Evolutionary conservation across 2,888 invertebrate genomes (phyloP).

Genomic region (Ophion obscuratus): DNA sequence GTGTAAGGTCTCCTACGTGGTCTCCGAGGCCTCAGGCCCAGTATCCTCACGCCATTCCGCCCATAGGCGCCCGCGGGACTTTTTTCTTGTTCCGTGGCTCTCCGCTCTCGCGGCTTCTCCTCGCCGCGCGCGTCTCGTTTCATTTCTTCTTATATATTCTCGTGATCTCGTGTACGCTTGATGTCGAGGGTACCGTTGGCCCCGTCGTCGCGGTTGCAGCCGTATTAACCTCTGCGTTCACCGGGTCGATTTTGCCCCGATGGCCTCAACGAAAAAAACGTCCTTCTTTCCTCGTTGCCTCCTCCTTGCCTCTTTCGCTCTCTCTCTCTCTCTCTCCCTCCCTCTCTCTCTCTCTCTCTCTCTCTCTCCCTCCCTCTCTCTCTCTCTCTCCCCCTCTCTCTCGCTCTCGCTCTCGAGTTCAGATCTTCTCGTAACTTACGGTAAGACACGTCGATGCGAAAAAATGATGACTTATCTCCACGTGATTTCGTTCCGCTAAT

Average conservation of each 20-base stretch:
- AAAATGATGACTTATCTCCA: too few species aligned
- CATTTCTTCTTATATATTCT: slow-evolving; percentile 25
- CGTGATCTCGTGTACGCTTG: slow-evolving; percentile 54
- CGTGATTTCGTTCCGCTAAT: too few species aligned
- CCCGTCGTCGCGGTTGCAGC: slow-evolving; percentile 73
- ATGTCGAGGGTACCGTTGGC: slow-evolving; percentile 71
- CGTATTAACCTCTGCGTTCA: slow-evolving; percentile 74
- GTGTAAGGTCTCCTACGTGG: slow-evolving; percentile 56
- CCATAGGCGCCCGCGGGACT: slow-evolving; percentile 44
- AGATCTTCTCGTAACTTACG: too few species aligned
- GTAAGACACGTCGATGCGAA: too few species aligned
- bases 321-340: background rate
- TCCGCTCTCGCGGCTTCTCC: slow-evolving; percentile 10
- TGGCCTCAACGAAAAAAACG: slow-evolving; percentile 30
- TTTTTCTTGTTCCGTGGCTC: slow-evolving; percentile 26
- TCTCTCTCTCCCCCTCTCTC: too few species aligned
- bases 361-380: too few species aligned
- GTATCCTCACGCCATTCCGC: slow-evolving; percentile 57
- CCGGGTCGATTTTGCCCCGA: slow-evolving; percentile 71
- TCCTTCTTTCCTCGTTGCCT: background rate
- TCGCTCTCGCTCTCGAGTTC: too few species aligned
- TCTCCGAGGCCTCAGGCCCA: slow-evolving; percentile 64
- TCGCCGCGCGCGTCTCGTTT: slow-evolving; percentile 28
- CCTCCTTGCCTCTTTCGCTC: background rate
- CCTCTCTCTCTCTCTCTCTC: too few species aligned